phyloP scores from a whole-genome alignment of 2,797 vertebrate genomes.

The Gallinago stenura region DNA sequence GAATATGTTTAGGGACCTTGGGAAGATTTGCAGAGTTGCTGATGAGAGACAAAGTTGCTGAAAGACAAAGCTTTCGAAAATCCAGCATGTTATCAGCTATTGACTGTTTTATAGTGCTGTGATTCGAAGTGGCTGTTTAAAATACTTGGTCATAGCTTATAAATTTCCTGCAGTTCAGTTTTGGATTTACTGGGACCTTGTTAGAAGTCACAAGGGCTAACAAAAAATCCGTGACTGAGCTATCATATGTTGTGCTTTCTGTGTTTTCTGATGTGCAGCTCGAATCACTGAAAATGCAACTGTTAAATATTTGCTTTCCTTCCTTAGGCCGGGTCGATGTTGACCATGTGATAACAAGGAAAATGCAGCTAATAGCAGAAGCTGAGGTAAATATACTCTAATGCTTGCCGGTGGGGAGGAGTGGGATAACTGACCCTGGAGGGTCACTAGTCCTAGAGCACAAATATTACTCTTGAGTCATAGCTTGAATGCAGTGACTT shows the following conservation, averaged over 20 bases:
- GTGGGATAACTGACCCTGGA: neutral
- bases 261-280: neutral
- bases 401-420: neutral
- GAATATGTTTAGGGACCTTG: conserved; percentile 61
- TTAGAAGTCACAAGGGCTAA: neutral
- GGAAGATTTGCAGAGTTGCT: conserved; percentile 17
- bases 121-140: neutral
- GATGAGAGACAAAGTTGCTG: too few species aligned
- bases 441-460: neutral
- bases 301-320: conserved; percentile 39
- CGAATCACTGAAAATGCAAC: neutral
- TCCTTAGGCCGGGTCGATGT: conserved; percentile 76
- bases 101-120: neutral
- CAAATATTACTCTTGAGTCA: neutral
- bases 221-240: neutral
- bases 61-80: neutral
- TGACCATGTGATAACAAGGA: conserved; percentile 77
- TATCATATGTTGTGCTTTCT: neutral
- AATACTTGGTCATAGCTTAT: neutral
- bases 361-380: conserved; percentile 80
- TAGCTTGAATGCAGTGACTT: neutral
- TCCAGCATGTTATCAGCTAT: neutral
- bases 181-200: neutral
- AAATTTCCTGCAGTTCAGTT: neutral
- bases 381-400: conserved; percentile 78